phyloP scores from a whole-genome alignment of 1,140 invertebrate species.

The Rhagoletis pomonella region DNA sequence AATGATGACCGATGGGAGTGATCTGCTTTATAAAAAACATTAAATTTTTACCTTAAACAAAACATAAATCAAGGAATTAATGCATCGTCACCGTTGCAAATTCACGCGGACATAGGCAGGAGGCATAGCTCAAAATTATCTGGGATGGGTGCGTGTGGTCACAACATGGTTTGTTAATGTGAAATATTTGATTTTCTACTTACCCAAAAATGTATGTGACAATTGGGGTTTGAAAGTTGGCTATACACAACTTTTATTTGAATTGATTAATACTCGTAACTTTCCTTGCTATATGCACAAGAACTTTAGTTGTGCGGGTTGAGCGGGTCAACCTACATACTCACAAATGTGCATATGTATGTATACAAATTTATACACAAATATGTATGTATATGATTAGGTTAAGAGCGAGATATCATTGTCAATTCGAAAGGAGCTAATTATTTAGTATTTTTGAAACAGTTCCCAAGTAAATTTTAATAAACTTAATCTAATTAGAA shows the following conservation, averaged over 20 bases:
- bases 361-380: too few species aligned
- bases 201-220: conserved; percentile 36
- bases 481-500: too few species aligned
- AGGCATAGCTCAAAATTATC: conserved; percentile 21
- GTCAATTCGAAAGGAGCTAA: too few species aligned
- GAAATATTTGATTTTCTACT: conserved; percentile 52
- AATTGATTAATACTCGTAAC: conserved; percentile 23
- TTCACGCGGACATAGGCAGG: conserved; percentile 28
- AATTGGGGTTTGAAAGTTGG: conserved; percentile 46
- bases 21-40: conserved; percentile 72
- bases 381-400: too few species aligned
- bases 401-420: too few species aligned
- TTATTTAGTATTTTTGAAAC: too few species aligned
- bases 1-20: conserved; percentile 64
- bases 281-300: too few species aligned
- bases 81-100: conserved; percentile 56
- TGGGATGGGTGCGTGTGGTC: conserved; percentile 44
- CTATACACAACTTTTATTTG: conserved; percentile 22
- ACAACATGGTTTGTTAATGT: conserved; percentile 46
- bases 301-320: too few species aligned
- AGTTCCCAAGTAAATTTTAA: too few species aligned
- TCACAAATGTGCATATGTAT: too few species aligned
- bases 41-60: conserved; percentile 73
- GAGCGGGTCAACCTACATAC: too few species aligned
- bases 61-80: conserved; percentile 73